Percentiles rank a stretch among this genome's conserved stretches.
These are phyloP conservation scores for Nymphalis urticae DNA, from an alignment of 2,888 invertebrate genomes.

Conservation along the genomic window DNA sequence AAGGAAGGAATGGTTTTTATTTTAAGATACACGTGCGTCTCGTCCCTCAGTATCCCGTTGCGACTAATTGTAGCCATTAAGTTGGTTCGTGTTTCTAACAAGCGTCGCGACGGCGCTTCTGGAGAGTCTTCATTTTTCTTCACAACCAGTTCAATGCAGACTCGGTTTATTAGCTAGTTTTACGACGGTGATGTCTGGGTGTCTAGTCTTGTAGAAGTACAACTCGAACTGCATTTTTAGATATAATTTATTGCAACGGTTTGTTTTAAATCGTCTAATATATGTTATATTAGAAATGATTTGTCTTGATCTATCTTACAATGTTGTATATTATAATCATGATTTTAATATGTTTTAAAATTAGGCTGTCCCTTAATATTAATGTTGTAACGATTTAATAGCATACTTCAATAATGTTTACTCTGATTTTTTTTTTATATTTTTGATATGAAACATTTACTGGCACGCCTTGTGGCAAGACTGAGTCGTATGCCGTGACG, in stretches of 20 bases:
- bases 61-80: slow-evolving; percentile 4
- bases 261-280: too few relatives aligned
- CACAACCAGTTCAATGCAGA: slow-evolving; percentile 9
- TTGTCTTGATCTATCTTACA: too few relatives aligned
- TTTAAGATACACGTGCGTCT: slow-evolving; percentile 1
- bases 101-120: slow-evolving; percentile 1
- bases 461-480: too few relatives aligned
- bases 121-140: not conserved
- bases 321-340: too few relatives aligned
- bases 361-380: too few relatives aligned
- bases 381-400: too few relatives aligned
- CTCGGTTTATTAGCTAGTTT: slow-evolving; percentile 9
- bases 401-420: too few relatives aligned
- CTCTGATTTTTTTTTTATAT: too few relatives aligned
- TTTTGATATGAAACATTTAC: too few relatives aligned
- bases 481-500: too few relatives aligned
- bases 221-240: not conserved
- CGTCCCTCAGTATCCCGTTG: not conserved
- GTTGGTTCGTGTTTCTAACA: slow-evolving; percentile 9
- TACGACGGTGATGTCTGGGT: slow-evolving; percentile 12
- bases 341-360: too few relatives aligned
- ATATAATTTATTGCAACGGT: not conserved
- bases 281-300: too few relatives aligned
- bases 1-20: not conserved
- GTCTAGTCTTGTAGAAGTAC: slow-evolving; percentile 5